Base-by-base conservation (phyloP, 2,113 vertebrate genomes). In the Pseudorasbora parva region DNA sequence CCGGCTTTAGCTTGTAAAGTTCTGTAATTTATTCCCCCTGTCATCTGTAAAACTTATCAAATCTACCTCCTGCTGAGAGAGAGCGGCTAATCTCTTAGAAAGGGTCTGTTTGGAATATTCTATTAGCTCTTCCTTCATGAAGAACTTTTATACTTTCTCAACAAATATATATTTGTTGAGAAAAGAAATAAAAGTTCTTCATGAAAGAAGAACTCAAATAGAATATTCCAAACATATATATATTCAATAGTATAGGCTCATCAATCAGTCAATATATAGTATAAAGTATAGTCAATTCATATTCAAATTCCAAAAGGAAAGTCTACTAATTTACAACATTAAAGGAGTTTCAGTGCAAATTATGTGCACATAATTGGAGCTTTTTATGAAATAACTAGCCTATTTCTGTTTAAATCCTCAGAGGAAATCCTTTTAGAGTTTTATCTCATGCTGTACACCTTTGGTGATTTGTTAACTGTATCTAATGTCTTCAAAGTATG, bases 31-130 rank as follows among this genome's bases (percentile, higher is more conserved):
- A 87, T 69, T 86, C 59, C 86, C 66, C 72, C 72, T 88, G 89
- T 86, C 87, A 84, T 60, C 87, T 83, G 77, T 85, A 86, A 88
- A 87, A 83, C 81, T 81, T 62, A 85, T 86, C 80, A 87, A 82
- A 87, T 88, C 59, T 84, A 86, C 85, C 82, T 72, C 84, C 82
- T 86, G 84, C 84, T 83, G 82, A 43, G 81, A 69, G 23, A 33
- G 56, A 78, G 69, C 68, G 59, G 33, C 47, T 30, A 75, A 49
- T 71, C 27, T 41, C 59, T 49, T 45, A 25, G 15, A 82, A 59
- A 47, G 68, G 64, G 19, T 60, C 5, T 27, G 75, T 27, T 77
- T 72, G 71, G 56, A 77, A 37, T 68, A 83, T 74, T 47, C 33
- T 8, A 64, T 45, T 45, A 47, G 10, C 2, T 10, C 11, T 47